phyloP scores from a whole-genome alignment of 2,113 vertebrate genomes.

The Salminus brasiliensis region DNA sequence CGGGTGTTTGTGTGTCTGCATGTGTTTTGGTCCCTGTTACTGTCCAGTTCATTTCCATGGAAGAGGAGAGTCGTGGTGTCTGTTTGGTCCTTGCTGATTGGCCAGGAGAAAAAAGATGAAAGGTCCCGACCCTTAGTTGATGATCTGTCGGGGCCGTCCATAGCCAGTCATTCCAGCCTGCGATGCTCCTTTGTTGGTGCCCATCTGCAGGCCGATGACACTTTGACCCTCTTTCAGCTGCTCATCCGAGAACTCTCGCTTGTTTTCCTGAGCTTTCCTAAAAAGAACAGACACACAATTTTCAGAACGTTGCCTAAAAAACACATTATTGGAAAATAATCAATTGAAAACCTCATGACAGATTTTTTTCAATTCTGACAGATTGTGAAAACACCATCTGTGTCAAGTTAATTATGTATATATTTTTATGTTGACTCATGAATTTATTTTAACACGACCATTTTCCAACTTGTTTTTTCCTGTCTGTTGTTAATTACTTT shows the following conservation, averaged over 20 bases:
- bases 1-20: conserved; percentile 29
- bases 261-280: conserved; percentile 95
- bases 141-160: conserved; percentile 89
- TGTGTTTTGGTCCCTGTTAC: conserved; percentile 61
- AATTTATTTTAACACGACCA: too few relatives aligned
- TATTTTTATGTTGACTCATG: too few relatives aligned
- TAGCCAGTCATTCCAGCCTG: conserved; percentile 95
- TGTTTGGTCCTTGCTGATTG: conserved; percentile 41
- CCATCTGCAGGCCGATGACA: conserved; percentile 95
- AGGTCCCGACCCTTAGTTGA: conserved; percentile 56
- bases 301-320: neutral
- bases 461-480: too few relatives aligned
- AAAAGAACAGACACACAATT: conserved; percentile 23
- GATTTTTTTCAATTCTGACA: too few relatives aligned
- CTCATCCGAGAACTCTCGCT: conserved; percentile 88
- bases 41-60: conserved; percentile 65
- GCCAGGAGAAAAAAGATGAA: conserved; percentile 16
- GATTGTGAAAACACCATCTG: too few relatives aligned
- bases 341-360: too few relatives aligned
- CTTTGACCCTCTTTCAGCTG: conserved; percentile 90
- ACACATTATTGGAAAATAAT: too few relatives aligned
- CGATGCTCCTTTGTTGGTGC: conserved; percentile 90
- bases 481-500: too few relatives aligned
- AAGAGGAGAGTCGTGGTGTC: conserved; percentile 39
- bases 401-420: too few relatives aligned